Conservation (phyloP, 92 coral and sea anemone species). For the Epizoanthus illoricatus region DNA sequence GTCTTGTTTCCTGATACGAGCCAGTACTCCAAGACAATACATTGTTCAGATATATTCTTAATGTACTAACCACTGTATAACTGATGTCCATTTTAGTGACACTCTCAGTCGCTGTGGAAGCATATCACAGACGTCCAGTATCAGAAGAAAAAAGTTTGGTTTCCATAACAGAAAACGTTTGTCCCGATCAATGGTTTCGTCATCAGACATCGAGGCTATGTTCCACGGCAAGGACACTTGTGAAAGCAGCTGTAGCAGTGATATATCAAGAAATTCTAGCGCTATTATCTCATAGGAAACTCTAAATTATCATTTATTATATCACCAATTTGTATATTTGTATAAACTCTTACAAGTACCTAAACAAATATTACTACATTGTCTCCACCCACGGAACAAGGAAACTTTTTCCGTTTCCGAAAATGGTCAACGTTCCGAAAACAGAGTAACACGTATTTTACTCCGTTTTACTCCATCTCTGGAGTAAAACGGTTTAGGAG, state of each 20-base stretch:
- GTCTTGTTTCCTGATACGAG: too few species aligned
- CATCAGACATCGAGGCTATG: constrained; percentile 1
- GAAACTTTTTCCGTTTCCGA: too few species aligned
- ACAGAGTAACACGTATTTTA: too few species aligned
- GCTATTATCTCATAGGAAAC: neutral
- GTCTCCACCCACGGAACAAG: too few species aligned
- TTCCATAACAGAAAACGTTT: constrained; percentile 39
- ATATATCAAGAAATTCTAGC: constrained; percentile 32
- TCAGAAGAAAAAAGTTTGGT: constrained; percentile 36
- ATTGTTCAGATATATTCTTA: neutral
- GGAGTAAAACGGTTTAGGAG: too few species aligned
- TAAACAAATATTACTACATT: too few species aligned
- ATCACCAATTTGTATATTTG: too few species aligned
- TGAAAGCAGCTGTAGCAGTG: constrained; percentile 1
- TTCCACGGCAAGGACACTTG: constrained; percentile 1
- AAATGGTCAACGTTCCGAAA: too few species aligned
- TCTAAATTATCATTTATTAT: neutral
- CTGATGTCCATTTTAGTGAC: neutral
- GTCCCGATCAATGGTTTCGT: constrained; percentile 17
- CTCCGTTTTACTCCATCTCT: too few species aligned
- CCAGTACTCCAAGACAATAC: too few species aligned
- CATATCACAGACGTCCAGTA: constrained; percentile 22
- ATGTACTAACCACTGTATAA: too few species aligned
- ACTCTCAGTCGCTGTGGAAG: constrained; percentile 42
- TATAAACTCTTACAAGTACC: too few species aligned